Evolutionary conservation across 1,140 invertebrate genomes (phyloP), one percentile per base, ranked within the genome.

Genomic region (Anastrepha obliqua): DNA sequence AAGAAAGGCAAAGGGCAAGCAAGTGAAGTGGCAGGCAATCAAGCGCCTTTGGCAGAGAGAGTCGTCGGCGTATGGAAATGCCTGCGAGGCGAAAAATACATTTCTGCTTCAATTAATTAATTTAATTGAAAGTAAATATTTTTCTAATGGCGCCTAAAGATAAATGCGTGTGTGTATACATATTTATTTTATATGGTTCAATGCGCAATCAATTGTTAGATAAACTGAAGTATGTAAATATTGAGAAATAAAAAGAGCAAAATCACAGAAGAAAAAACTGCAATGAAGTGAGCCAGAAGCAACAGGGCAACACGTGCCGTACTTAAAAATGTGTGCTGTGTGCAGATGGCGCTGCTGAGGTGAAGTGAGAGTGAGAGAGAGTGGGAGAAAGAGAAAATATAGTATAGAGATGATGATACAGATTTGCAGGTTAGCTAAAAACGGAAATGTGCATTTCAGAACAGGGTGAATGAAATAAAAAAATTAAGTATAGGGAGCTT

Each of bases 111-210:
- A 81, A 81, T 81, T 81, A 81, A 81, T 81, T 81, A 55, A 55
- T 55, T 55, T 55, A 81, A 81, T 81, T 81, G 47, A 81, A 81
- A 81, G 74, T 81, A 81, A 81, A 81, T 55, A 81, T 81, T 81
- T 81, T 9, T 55, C 51, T 81, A 81, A 55, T 29, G 51, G 74
- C 74, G 47, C 74, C 74, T 81, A 81, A 6, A 29, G 44, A 5
- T 17, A 7, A 29, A n/a, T 58, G 1, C n/a, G 20, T 3, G n/a
- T 55, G 9, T 3, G 42, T 47, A 8, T 29, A 47, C 2, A 47
- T 51, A 81, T 74, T 74, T 58, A 81, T 81, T 47, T 55, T 81
- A 9, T 0, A 20, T 13, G 47, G 6, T 29, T 58, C 74, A 55
- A 58, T 47, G 51, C 0, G 9, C n/a, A 81, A 58, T 81, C 74